Evolutionary conservation across 2,888 invertebrate genomes (phyloP).

Genomic region (Hypsopygia costalis): DNA sequence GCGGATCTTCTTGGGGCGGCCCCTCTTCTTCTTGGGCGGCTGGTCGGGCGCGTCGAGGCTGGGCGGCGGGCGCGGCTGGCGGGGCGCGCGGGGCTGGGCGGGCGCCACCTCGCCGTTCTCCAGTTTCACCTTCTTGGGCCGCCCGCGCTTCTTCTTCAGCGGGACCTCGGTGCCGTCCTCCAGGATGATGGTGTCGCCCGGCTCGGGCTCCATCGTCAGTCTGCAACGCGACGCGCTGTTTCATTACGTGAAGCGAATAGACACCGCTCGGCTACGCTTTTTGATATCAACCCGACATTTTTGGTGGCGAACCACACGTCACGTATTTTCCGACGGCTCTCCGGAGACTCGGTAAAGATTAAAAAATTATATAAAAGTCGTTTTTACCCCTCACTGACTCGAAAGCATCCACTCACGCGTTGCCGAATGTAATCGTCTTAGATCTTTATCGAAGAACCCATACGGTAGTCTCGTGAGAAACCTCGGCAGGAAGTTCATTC

Average conservation of each 20-base stretch:
- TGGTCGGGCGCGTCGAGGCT: constrained; percentile 48
- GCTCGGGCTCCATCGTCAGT: constrained; percentile 75
- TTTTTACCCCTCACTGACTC: too few species aligned
- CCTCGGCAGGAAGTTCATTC: too few species aligned
- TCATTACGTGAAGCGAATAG: not conserved
- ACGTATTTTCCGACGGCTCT: too few species aligned
- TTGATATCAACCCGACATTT: too few species aligned
- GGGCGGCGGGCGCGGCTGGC: constrained; percentile 48
- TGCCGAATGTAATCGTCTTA: too few species aligned
- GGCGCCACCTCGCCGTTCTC: constrained; percentile 84
- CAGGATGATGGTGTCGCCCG: constrained; percentile 75
- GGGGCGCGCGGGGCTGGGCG: constrained; percentile 72
- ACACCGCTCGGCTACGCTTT: too few species aligned
- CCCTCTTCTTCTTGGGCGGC: constrained; percentile 92
- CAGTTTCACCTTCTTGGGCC: constrained; percentile 91
- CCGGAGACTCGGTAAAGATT: too few species aligned
- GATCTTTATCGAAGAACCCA: too few species aligned
- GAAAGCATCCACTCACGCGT: too few species aligned
- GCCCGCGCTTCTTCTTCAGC: constrained; percentile 92
- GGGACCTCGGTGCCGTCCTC: constrained; percentile 84
- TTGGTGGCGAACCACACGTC: too few species aligned
- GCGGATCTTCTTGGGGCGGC: constrained; percentile 92
- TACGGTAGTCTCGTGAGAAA: too few species aligned
- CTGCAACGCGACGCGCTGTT: constrained; percentile 38
- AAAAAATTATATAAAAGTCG: too few species aligned